Percentiles rank a stretch among this genome's conserved stretches.
These are phyloP conservation scores for Tanypteryx hageni DNA, from an alignment of 2,888 invertebrate species.

Conservation along the genomic window DNA sequence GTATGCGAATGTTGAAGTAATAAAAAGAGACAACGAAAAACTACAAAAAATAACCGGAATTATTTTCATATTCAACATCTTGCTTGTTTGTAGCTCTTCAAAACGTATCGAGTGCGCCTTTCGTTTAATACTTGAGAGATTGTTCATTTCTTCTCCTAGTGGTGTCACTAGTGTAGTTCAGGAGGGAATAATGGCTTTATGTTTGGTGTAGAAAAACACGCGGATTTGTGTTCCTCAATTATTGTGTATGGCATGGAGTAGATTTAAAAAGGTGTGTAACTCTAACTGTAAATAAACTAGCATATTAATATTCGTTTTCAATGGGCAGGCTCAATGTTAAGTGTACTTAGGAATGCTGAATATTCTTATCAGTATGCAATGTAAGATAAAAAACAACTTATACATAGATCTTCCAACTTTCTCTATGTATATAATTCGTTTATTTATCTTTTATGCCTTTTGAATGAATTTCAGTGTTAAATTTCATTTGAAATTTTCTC, in stretches of 20 bases:
- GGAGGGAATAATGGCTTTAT: slow-evolving; percentile 58
- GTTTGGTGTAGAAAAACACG: slow-evolving; percentile 56
- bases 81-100: background rate
- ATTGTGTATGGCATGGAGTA: slow-evolving; percentile 23
- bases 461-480: background rate
- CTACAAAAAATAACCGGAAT: background rate
- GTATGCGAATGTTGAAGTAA: background rate
- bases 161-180: slow-evolving; percentile 41
- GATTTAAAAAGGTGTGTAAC: slow-evolving; percentile 24
- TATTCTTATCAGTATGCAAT: slow-evolving; percentile 28
- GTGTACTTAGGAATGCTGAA: background rate
- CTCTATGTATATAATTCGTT: background rate
- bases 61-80: background rate
- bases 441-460: background rate
- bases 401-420: background rate
- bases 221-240: slow-evolving; percentile 33
- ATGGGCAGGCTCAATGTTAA: background rate
- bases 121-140: slow-evolving; percentile 12
- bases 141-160: background rate
- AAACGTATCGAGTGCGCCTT: background rate
- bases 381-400: slow-evolving; percentile 2
- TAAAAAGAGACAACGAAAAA: background rate
- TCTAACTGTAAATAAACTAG: background rate
- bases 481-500: background rate
- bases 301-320: background rate